A percentile compares a stretch with the other conserved stretches of the same genome.
Evolutionary conservation across 2,888 invertebrate genomes (phyloP).

Genomic region (Orthonevra nobilis): DNA sequence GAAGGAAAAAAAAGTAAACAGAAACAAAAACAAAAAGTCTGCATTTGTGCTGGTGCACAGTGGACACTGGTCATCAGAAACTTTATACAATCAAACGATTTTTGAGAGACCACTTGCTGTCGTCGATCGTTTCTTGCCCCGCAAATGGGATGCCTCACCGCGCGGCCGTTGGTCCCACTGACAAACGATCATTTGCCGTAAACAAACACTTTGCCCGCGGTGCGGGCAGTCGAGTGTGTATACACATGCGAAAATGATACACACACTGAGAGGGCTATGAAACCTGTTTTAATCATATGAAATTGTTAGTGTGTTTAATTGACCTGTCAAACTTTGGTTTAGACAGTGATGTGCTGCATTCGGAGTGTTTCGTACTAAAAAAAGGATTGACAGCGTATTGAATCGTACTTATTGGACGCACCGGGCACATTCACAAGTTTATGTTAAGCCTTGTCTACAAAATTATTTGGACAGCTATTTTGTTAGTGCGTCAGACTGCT

Average conservation of each 20-base stretch:
- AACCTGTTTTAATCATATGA: conserved; percentile 62
- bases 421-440: too few species aligned
- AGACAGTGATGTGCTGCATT: conserved; percentile 12
- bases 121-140: conserved; percentile 54
- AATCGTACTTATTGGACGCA: too few species aligned
- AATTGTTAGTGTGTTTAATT: conserved; percentile 60
- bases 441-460: too few species aligned
- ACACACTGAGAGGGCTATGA: conserved; percentile 27
- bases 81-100: conserved; percentile 41
- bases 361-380: conserved; percentile 42
- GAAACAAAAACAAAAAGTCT: conserved; percentile 19
- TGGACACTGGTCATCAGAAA: too few species aligned
- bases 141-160: conserved; percentile 37
- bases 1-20: conserved; percentile 26
- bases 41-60: conserved; percentile 43
- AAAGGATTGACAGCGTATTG: neutral
- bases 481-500: too few species aligned
- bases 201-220: conserved; percentile 62
- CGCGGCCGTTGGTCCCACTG: conserved; percentile 39
- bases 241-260: conserved; percentile 47
- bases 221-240: conserved; percentile 17
- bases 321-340: conserved; percentile 68
- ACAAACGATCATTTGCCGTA: conserved; percentile 65
- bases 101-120: conserved; percentile 56
- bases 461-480: too few species aligned